Conservation (phyloP, 2,113 vertebrate species). For the Pelmatolapia mariae region DNA sequence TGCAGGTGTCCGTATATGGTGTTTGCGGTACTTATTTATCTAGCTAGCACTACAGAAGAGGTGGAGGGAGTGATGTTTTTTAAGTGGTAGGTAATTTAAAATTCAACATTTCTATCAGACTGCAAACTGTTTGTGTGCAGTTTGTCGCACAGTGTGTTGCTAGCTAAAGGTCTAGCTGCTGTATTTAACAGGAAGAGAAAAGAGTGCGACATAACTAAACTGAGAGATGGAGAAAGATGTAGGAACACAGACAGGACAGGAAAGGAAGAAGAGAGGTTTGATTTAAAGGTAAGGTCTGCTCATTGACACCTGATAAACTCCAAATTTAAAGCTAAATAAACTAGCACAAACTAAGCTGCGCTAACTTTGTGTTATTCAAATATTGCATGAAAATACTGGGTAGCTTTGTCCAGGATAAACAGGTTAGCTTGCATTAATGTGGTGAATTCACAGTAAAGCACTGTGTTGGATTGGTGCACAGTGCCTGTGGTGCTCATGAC, state of each 20-base stretch:
- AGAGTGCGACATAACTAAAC: not conserved
- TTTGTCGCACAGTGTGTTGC: not conserved
- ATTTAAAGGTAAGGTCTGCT: not conserved
- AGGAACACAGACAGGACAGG: not conserved
- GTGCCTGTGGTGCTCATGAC: no score
- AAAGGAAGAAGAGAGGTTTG: not conserved
- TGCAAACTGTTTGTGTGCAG: not conserved
- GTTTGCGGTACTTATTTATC: not conserved
- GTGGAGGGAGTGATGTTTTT: not conserved
- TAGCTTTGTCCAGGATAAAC: not conserved
- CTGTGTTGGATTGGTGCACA: not conserved
- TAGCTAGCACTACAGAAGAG: not conserved
- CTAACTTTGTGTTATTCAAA: not conserved
- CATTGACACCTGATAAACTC: not conserved
- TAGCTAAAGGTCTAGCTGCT: not conserved
- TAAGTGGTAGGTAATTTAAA: not conserved
- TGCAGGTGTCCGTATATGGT: not conserved
- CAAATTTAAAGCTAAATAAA: not conserved
- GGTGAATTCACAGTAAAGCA: not conserved
- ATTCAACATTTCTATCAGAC: not conserved
- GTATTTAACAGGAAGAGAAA: not conserved
- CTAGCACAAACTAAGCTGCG: not conserved
- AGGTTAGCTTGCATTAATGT: not conserved
- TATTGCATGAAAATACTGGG: not conserved
- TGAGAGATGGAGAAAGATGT: not conserved